These are phyloP conservation scores for Trialeurodes vaporariorum DNA, from an alignment of 1,140 invertebrate species.

Conservation along the genomic window DNA sequence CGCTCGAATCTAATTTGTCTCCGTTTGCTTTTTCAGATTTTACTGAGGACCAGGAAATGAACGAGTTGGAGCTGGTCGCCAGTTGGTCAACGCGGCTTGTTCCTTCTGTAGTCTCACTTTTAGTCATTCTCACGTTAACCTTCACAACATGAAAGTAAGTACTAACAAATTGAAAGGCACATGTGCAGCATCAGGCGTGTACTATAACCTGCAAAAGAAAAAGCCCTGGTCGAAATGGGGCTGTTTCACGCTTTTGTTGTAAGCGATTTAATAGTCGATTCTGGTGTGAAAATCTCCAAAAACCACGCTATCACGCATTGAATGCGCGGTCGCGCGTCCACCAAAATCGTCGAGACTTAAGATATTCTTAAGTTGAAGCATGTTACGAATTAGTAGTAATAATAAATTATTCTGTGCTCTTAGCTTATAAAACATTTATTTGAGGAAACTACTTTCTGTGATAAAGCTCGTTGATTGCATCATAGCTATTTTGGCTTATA, in stretches of 20 bases:
- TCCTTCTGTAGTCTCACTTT: neutral
- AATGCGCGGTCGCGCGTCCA: neutral
- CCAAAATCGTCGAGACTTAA: no score
- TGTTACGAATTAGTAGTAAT: no score
- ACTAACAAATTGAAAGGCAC: neutral
- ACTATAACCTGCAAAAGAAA: neutral
- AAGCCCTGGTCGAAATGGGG: neutral
- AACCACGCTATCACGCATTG: neutral
- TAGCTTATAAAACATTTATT: no score
- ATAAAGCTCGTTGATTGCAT: no score
- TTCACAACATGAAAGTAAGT: neutral
- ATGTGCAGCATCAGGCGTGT: neutral
- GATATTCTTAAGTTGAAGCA: no score
- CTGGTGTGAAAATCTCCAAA: neutral
- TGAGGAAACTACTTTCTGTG: no score
- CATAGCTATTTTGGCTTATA: no score
- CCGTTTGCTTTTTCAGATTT: neutral
- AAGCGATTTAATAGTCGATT: neutral
- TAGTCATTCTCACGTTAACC: neutral
- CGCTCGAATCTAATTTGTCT: no score
- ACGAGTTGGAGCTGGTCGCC: neutral
- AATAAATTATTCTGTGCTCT: no score
- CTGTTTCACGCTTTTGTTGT: neutral
- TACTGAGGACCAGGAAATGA: neutral
- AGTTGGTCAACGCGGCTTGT: neutral